Percentiles rank a stretch among this genome's conserved stretches.
Evolutionary conservation across 1,140 invertebrate species (phyloP).

Genomic region (Metopolophium dirhodum): DNA sequence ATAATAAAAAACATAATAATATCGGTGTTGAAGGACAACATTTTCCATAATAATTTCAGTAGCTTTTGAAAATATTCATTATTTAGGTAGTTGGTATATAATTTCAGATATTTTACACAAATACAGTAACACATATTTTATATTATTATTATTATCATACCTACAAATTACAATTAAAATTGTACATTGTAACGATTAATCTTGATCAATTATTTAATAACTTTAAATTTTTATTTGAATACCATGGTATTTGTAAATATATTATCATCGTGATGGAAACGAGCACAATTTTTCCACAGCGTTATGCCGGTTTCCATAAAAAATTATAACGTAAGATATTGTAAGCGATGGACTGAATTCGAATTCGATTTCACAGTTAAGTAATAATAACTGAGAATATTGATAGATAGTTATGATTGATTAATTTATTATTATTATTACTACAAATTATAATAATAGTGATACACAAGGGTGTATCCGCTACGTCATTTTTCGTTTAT

Average conservation of each 20-base stretch:
- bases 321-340: not conserved
- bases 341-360: not conserved
- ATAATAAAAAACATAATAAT: not conserved
- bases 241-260: not conserved
- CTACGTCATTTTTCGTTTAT: not conserved
- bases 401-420: not conserved
- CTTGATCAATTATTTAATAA: too few relatives aligned
- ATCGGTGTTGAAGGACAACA: not conserved
- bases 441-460: not conserved
- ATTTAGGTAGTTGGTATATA: not conserved
- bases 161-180: not conserved
- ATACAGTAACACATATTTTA: not conserved
- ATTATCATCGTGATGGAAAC: not conserved
- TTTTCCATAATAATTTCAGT: not conserved
- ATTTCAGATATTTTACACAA: not conserved
- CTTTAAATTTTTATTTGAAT: not conserved
- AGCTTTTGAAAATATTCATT: not conserved
- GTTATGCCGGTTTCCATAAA: not conserved
- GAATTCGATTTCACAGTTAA: not conserved
- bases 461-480: not conserved
- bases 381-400: not conserved
- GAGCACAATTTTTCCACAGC: not conserved
- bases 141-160: not conserved
- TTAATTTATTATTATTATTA: not conserved
- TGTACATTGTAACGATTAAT: too few relatives aligned